phyloP scores from a whole-genome alignment of 1,140 invertebrate genomes.

The Agrilus planipennis region DNA sequence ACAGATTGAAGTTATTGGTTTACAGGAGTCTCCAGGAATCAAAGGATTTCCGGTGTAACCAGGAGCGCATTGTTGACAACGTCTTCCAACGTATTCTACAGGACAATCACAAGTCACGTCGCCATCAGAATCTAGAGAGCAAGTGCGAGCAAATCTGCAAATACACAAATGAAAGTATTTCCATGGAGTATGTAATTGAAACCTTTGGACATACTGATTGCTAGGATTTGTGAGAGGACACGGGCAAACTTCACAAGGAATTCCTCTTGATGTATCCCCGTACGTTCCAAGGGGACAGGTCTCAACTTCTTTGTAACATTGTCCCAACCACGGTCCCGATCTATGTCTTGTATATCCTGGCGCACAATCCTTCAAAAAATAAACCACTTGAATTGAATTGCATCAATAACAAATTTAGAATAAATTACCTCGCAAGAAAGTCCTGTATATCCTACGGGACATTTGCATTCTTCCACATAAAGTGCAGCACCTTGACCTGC shows the following conservation, averaged over 20 bases:
- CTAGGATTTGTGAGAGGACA: slow-evolving; percentile 67
- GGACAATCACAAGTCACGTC: slow-evolving; percentile 78
- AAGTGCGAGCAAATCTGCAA: slow-evolving; percentile 62
- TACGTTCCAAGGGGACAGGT: slow-evolving; percentile 71
- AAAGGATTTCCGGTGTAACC: slow-evolving; percentile 71
- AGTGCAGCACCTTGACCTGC: slow-evolving; percentile 60
- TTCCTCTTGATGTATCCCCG: slow-evolving; percentile 70
- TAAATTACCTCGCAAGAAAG: slow-evolving; percentile 69
- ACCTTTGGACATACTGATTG: slow-evolving; percentile 45
- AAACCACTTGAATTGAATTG: slow-evolving; percentile 3
- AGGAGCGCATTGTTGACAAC: slow-evolving; percentile 67
- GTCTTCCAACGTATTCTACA: slow-evolving; percentile 68
- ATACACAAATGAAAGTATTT: not conserved
- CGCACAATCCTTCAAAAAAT: slow-evolving; percentile 53
- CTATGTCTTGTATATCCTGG: slow-evolving; percentile 66
- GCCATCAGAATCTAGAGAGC: slow-evolving; percentile 63
- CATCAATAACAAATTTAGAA: not conserved
- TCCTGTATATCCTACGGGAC: slow-evolving; percentile 74
- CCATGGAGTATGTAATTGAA: not conserved
- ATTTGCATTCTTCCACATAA: slow-evolving; percentile 78
- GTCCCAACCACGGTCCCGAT: slow-evolving; percentile 65
- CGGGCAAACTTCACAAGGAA: slow-evolving; percentile 75
- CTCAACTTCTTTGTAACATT: slow-evolving; percentile 47
- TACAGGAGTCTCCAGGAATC: slow-evolving; percentile 53
- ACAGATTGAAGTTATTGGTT: slow-evolving; percentile 26